A percentile compares a stretch with the other conserved stretches of the same genome.
These are phyloP conservation scores for Monomorium pharaonis DNA, from an alignment of 1,140 invertebrate species.

Conservation along the genomic window DNA sequence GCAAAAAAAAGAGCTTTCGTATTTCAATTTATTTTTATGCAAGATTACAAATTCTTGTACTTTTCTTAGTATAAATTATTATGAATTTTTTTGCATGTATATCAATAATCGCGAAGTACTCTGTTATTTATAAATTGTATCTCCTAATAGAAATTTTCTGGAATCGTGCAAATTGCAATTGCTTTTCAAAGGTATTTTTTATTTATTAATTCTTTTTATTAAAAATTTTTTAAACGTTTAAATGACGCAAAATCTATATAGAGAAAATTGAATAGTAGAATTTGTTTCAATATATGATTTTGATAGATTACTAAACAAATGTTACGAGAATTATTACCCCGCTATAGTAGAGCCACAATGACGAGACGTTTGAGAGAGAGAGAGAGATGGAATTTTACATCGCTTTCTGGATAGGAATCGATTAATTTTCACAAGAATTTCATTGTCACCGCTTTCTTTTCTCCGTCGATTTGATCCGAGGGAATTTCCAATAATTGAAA, in stretches of 20 bases:
- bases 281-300: neutral
- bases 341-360: neutral
- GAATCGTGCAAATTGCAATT: neutral
- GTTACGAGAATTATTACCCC: neutral
- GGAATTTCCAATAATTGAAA: constrained; percentile 51
- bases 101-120: neutral
- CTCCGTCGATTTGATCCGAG: neutral
- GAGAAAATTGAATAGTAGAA: neutral
- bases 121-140: neutral
- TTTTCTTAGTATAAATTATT: neutral
- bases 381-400: constrained; percentile 28
- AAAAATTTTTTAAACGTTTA: neutral
- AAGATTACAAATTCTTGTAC: no score
- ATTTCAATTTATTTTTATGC: no score
- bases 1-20: no score
- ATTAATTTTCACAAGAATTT: constrained; percentile 40
- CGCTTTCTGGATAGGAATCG: neutral
- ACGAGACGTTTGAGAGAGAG: neutral
- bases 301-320: neutral
- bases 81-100: neutral
- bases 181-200: neutral
- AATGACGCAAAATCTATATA: neutral
- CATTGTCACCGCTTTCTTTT: constrained; percentile 21
- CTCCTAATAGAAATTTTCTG: neutral
- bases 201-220: neutral